phyloP scores from a whole-genome alignment of 2,797 vertebrate genomes.

The Urophycis tenuis region DNA sequence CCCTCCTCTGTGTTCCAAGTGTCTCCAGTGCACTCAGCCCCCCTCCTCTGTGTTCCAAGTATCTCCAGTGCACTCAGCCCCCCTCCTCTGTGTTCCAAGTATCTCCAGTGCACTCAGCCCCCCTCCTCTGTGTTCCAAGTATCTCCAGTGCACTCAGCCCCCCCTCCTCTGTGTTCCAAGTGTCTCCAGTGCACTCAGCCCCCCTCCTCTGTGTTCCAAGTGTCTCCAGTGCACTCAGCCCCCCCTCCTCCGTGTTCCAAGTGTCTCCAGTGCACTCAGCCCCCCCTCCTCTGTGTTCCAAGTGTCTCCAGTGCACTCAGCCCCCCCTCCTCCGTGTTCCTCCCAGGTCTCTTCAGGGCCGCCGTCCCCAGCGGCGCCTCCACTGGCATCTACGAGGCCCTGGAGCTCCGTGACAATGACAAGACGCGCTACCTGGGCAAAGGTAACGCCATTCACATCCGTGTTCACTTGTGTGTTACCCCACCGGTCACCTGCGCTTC shows the following conservation, averaged over 20 bases:
- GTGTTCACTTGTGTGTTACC: not conserved
- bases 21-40: slow-evolving; percentile 79
- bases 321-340: slow-evolving; percentile 16
- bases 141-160: not conserved
- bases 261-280: not conserved
- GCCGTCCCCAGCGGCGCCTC: slow-evolving; percentile 98
- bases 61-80: slow-evolving; percentile 79
- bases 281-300: too few relatives aligned
- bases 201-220: too few relatives aligned
- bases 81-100: slow-evolving; percentile 65
- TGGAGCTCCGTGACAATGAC: slow-evolving; percentile 97
- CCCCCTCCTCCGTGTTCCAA: too few relatives aligned
- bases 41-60: slow-evolving; percentile 65
- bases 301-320: not conserved
- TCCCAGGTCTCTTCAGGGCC: slow-evolving; percentile 91
- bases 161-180: too few relatives aligned
- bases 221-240: not conserved
- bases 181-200: not conserved
- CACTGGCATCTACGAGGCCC: slow-evolving; percentile 95
- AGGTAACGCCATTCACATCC: slow-evolving; percentile 62
- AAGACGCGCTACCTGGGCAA: slow-evolving; percentile 96
- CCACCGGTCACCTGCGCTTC: not conserved
- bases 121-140: slow-evolving; percentile 21
- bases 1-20: slow-evolving; percentile 65
- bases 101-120: slow-evolving; percentile 79